A percentile compares a stretch with the other conserved stretches of the same genome.
Evolutionary conservation across 1,140 invertebrate genomes (phyloP).

Genomic region (Temnothorax longispinosus): DNA sequence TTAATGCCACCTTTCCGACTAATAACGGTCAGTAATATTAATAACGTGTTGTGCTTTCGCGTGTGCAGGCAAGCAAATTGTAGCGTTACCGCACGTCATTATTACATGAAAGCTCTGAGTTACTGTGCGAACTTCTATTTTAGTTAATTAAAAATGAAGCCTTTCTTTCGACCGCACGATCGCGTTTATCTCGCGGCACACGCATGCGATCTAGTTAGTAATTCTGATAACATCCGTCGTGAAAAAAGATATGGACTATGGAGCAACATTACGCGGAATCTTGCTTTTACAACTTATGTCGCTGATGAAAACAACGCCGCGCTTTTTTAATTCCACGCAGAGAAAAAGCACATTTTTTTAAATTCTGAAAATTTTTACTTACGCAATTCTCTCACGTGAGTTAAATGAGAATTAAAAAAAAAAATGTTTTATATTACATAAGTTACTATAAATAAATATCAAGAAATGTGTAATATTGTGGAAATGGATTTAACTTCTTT

Average conservation of each 20-base stretch:
- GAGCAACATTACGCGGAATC: slow-evolving; percentile 24
- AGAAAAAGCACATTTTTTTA: neutral
- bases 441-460: neutral
- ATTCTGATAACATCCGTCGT: slow-evolving; percentile 65
- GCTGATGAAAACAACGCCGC: neutral
- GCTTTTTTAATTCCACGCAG: neutral
- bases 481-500: neutral
- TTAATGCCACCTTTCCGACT: slow-evolving; percentile 40
- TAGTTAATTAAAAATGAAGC: slow-evolving; percentile 71
- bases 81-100: slow-evolving; percentile 38
- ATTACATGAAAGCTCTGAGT: slow-evolving; percentile 48
- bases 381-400: neutral
- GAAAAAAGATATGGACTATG: slow-evolving; percentile 33
- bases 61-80: slow-evolving; percentile 40
- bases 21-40: slow-evolving; percentile 49
- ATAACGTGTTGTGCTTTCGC: slow-evolving; percentile 50
- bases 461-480: neutral
- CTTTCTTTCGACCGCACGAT: slow-evolving; percentile 51
- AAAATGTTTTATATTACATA: neutral
- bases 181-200: slow-evolving; percentile 63
- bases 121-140: neutral
- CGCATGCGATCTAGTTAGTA: slow-evolving; percentile 68
- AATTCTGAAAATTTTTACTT: neutral
- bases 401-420: neutral
- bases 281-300: neutral